These are phyloP conservation scores for Scopus umbretta DNA, from an alignment of 2,113 vertebrate genomes.

Conservation along the genomic window DNA sequence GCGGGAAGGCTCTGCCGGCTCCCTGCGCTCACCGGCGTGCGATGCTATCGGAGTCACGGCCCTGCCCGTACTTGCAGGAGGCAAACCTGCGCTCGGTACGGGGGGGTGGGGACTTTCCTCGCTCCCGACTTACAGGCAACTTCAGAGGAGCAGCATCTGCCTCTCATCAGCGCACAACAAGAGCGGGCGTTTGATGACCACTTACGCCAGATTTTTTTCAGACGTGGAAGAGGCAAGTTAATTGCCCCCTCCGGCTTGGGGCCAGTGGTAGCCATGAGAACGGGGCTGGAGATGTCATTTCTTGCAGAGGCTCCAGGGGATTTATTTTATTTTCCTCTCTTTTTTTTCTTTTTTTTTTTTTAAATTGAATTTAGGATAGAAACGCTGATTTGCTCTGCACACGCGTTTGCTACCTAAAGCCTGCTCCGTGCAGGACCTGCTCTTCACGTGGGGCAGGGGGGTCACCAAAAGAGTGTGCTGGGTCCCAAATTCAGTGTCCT, in stretches of 20 bases:
- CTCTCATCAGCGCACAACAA: background rate
- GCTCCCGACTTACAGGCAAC: background rate
- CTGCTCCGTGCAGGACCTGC: accelerated
- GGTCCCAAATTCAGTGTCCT: background rate
- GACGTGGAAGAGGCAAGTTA: background rate
- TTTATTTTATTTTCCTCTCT: background rate
- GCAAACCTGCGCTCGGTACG: background rate
- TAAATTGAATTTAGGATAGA: background rate
- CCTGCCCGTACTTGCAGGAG: conserved; percentile 23
- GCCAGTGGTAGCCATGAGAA: background rate
- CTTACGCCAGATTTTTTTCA: background rate
- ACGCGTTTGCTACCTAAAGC: background rate
- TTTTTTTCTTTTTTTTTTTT: background rate
- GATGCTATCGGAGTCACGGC: background rate
- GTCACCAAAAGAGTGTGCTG: background rate
- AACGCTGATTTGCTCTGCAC: background rate
- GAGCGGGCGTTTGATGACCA: background rate
- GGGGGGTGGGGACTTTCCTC: conserved; percentile 46
- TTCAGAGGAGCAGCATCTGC: background rate
- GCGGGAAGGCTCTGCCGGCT: background rate
- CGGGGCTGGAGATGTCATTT: background rate
- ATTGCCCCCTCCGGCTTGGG: background rate
- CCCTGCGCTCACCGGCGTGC: background rate
- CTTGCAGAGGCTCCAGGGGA: background rate
- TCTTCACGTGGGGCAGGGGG: background rate